A percentile compares a stretch with the other conserved stretches of the same genome.
Evolutionary conservation across 2,113 vertebrate species (phyloP).

Genomic region (Dasypus novemcinctus): DNA sequence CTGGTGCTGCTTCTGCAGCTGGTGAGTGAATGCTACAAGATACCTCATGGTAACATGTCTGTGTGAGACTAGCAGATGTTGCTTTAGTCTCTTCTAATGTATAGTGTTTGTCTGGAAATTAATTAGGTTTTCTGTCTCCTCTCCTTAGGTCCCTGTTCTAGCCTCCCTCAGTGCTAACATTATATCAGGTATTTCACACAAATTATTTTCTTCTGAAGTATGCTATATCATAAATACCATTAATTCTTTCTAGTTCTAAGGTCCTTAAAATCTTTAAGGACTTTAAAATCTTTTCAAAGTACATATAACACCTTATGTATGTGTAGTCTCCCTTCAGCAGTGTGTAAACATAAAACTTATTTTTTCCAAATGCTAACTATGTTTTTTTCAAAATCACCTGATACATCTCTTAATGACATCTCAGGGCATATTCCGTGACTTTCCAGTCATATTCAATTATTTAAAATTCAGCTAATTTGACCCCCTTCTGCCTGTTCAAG

Average conservation of each 20-base stretch:
- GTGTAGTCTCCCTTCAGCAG: neutral
- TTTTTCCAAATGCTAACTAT: conserved; percentile 16
- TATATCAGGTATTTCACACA: neutral
- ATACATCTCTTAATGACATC: neutral
- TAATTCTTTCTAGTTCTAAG: neutral
- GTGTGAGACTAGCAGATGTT: too few species aligned
- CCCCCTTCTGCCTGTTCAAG: neutral
- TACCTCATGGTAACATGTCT: too few species aligned
- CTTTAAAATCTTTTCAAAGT: neutral
- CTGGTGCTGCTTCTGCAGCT: too few species aligned
- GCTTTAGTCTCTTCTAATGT: too few species aligned
- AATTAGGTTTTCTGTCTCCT: too few species aligned
- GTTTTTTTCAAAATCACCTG: neutral
- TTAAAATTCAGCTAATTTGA: conserved; percentile 27
- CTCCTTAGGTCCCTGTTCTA: too few species aligned
- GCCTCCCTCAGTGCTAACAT: neutral
- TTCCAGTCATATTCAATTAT: neutral
- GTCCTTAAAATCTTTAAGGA: neutral
- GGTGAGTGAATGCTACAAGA: too few species aligned
- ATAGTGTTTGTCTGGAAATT: too few species aligned
- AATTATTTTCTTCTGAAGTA: conserved; percentile 36
- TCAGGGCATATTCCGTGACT: neutral
- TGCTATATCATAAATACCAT: neutral
- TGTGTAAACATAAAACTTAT: neutral
- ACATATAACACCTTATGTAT: neutral